Evolutionary conservation across 2,113 vertebrate genomes (phyloP).

Genomic region (Urocitellus parryii): DNA sequence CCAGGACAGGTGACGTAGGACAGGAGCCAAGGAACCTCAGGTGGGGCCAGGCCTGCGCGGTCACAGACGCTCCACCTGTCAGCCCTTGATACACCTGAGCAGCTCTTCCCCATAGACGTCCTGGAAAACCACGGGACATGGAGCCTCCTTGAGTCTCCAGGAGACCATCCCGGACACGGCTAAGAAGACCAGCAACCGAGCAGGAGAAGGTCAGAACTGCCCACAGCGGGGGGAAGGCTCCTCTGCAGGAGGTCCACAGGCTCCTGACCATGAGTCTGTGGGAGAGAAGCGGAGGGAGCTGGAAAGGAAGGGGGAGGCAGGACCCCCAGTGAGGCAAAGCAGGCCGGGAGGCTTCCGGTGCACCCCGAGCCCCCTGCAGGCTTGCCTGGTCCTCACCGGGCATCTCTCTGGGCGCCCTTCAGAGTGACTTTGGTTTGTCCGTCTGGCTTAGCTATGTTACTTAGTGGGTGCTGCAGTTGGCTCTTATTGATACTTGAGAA

Average conservation of each 20-base stretch:
- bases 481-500: neutral
- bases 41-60: rapidly evolving
- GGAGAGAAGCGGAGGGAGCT: too few relatives aligned
- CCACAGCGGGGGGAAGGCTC: too few relatives aligned
- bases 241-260: neutral
- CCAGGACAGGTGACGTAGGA: rapidly evolving
- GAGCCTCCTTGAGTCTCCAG: neutral
- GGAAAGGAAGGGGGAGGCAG: too few relatives aligned
- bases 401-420: too few relatives aligned
- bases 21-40: rapidly evolving
- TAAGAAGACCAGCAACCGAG: neutral
- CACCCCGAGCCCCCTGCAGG: neutral
- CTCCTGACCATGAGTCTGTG: neutral
- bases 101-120: neutral
- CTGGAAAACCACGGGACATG: neutral
- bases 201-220: too few relatives aligned
- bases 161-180: too few relatives aligned
- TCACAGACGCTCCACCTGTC: neutral
- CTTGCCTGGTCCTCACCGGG: too few relatives aligned
- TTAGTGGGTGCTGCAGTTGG: too few relatives aligned
- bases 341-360: too few relatives aligned
- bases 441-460: neutral
- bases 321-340: too few relatives aligned
- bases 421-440: neutral
- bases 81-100: neutral